Percentiles rank a stretch among this genome's conserved stretches.
These are phyloP conservation scores for Cirrhinus mrigala DNA, from an alignment of 2,797 vertebrate species.

Conservation along the genomic window DNA sequence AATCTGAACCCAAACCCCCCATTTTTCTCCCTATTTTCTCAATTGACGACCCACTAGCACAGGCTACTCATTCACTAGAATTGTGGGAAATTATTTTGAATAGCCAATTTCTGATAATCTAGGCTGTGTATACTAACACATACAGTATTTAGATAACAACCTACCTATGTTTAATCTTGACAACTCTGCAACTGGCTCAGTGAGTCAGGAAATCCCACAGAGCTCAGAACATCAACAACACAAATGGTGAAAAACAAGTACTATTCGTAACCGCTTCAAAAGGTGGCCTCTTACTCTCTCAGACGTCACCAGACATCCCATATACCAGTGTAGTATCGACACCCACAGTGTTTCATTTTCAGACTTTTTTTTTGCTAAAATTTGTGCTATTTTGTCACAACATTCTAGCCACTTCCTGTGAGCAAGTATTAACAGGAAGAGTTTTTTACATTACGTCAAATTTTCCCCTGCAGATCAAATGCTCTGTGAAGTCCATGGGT, in stretches of 20 bases:
- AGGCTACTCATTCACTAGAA: not conserved
- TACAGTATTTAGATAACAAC: not conserved
- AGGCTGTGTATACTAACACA: not conserved
- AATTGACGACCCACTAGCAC: not conserved
- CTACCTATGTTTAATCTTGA: not conserved
- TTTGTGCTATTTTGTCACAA: constrained; percentile 2
- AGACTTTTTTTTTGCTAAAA: not conserved
- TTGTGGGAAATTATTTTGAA: not conserved
- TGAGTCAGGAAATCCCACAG: constrained; percentile 4
- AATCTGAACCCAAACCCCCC: not conserved
- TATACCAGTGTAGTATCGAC: not conserved
- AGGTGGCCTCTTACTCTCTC: not conserved
- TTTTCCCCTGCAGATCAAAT: not conserved
- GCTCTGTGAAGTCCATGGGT: not conserved
- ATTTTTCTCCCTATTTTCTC: not conserved
- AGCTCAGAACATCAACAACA: not conserved
- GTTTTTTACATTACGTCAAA: not conserved
- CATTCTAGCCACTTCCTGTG: constrained; percentile 11
- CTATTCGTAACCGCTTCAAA: constrained; percentile 3
- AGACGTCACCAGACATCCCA: constrained; percentile 3
- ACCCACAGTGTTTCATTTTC: constrained; percentile 1
- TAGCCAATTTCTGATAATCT: not conserved
- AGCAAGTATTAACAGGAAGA: constrained; percentile 1
- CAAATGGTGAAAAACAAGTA: not conserved
- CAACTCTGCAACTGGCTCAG: not conserved